Conservation (phyloP, 2,888 invertebrate genomes). For the Agrochola circellaris region DNA sequence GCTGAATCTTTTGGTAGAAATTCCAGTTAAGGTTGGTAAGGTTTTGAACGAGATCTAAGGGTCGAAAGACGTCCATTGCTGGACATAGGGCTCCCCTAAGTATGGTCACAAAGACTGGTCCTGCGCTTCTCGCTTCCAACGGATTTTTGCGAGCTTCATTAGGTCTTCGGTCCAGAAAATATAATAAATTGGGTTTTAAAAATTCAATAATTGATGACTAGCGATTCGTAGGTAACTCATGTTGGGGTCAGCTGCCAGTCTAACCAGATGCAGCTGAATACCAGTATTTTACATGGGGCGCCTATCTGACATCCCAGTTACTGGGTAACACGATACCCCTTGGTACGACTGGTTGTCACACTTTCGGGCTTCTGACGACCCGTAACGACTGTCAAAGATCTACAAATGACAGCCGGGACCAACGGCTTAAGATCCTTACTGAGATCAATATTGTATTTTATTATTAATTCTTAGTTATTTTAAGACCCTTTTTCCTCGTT, state of each 20-base stretch:
- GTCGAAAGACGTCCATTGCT: background rate
- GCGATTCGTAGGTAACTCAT: background rate
- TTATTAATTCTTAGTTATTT: background rate
- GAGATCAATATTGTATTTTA: background rate
- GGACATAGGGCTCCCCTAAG: background rate
- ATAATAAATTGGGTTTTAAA: background rate
- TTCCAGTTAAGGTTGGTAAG: slow-evolving; percentile 34
- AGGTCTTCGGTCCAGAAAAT: background rate
- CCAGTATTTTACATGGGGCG: too few relatives aligned
- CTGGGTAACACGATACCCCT: background rate
- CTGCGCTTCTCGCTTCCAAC: background rate
- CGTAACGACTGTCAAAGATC: background rate
- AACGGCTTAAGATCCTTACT: too few relatives aligned
- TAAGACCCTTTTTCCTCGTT: background rate
- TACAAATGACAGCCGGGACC: background rate
- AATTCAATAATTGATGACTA: too few relatives aligned
- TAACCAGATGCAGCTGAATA: too few relatives aligned
- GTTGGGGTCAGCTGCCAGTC: background rate
- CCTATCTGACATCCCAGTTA: background rate
- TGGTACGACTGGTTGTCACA: background rate
- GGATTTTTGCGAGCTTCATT: too few relatives aligned
- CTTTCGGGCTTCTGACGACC: background rate
- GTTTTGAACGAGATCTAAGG: background rate
- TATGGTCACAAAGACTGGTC: background rate
- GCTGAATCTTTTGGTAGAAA: slow-evolving; percentile 38